Evolutionary conservation across 2,113 vertebrate genomes (phyloP).

Genomic region (Myodes glareolus): DNA sequence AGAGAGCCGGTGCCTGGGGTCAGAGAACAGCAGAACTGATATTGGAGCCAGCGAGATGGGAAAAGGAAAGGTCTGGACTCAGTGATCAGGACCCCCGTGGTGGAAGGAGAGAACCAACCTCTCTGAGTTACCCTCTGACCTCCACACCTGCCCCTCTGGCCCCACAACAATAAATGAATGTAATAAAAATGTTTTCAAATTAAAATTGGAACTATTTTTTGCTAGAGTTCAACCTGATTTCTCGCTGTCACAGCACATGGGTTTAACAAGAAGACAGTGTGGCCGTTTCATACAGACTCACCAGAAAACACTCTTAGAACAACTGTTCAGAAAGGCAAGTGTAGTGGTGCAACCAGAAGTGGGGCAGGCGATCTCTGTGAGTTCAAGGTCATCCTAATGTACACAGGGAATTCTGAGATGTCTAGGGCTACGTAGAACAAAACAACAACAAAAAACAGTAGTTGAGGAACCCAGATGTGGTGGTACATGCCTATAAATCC

Average conservation of each 20-base stretch:
- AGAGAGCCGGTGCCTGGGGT: neutral
- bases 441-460: neutral
- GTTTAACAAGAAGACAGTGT: neutral
- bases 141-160: fast-evolving
- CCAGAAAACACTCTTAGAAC: neutral
- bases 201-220: neutral
- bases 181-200: neutral
- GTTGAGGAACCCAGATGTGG: no score
- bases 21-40: neutral
- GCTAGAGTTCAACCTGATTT: neutral
- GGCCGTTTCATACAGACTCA: neutral
- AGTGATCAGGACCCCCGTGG: neutral
- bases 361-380: neutral
- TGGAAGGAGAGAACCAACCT: neutral
- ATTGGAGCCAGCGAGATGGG: neutral
- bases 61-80: neutral
- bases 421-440: neutral
- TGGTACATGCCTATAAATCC: neutral
- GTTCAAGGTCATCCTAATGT: neutral
- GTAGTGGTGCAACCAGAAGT: neutral
- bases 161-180: neutral
- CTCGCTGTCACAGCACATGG: neutral
- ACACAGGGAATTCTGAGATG: neutral
- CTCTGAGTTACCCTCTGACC: neutral
- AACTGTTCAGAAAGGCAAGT: neutral